A percentile compares a stretch with the other conserved stretches of the same genome.
Conservation (phyloP, 2,113 vertebrate species). For the Lepus europaeus region DNA sequence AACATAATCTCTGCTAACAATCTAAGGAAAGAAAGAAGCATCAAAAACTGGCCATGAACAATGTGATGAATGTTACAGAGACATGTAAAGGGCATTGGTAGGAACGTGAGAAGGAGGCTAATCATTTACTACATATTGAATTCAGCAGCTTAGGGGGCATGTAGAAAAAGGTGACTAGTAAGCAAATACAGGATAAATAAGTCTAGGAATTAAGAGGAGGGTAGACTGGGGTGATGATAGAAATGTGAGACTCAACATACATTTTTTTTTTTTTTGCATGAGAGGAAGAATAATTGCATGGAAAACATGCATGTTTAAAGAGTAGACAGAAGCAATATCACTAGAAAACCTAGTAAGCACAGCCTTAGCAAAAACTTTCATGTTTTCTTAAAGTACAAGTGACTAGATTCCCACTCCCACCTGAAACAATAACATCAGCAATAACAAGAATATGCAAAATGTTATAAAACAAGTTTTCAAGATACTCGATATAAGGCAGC, state of each 20-base stretch:
- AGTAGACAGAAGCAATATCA: neutral
- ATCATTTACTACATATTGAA: conserved; percentile 36
- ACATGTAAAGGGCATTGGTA: neutral
- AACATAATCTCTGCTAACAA: neutral
- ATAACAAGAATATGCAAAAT: neutral
- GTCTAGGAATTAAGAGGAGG: neutral
- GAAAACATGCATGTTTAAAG: conserved; percentile 42
- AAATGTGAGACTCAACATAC: conserved; percentile 40
- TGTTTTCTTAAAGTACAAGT: neutral
- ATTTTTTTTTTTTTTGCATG: conserved; percentile 24
- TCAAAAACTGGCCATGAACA: neutral
- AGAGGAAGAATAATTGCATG: neutral
- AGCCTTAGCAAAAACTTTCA: neutral
- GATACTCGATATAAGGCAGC: neutral
- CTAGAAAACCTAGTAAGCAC: neutral
- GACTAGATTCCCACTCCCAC: neutral
- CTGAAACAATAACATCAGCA: neutral
- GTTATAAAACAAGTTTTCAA: neutral
- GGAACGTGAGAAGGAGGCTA: neutral
- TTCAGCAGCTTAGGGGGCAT: neutral
- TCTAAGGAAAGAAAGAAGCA: neutral
- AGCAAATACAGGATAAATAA: neutral
- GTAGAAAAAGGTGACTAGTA: conserved; percentile 9
- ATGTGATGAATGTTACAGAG: neutral
- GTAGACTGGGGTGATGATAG: neutral